These are phyloP conservation scores for Pangasius macronema DNA, from an alignment of 2,797 vertebrate species.

Conservation along the genomic window DNA sequence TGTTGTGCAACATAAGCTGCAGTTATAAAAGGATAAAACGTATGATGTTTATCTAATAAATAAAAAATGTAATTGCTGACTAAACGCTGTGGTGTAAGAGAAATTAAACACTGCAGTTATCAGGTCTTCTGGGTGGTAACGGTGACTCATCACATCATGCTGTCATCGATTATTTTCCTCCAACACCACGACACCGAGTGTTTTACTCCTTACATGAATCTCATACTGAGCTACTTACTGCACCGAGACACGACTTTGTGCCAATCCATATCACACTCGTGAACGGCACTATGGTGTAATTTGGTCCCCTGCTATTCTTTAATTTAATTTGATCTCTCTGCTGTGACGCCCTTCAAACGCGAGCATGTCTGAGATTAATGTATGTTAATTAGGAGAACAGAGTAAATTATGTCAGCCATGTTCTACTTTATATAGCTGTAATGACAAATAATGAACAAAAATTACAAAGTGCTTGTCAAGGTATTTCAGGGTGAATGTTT, in stretches of 20 bases:
- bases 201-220: no score
- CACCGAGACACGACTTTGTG: not conserved
- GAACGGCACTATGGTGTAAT: not conserved
- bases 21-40: not conserved
- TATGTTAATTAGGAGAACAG: constrained; percentile 4
- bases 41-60: not conserved
- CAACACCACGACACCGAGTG: not conserved
- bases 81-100: not conserved
- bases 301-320: constrained; percentile 5
- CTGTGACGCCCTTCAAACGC: not conserved
- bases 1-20: not conserved
- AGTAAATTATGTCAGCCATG: not conserved
- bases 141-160: not conserved
- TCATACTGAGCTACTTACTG: not conserved
- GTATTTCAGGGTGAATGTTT: not conserved
- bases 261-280: not conserved
- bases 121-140: not conserved
- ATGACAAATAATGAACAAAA: not conserved
- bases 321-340: not conserved
- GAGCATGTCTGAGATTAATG: constrained; percentile 2
- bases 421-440: not conserved
- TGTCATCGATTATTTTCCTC: not conserved
- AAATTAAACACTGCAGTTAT: not conserved
- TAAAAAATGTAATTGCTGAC: not conserved
- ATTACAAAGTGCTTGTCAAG: not conserved